Conservation (phyloP, 2,797 vertebrate genomes). For the Coreius guichenoti region DNA sequence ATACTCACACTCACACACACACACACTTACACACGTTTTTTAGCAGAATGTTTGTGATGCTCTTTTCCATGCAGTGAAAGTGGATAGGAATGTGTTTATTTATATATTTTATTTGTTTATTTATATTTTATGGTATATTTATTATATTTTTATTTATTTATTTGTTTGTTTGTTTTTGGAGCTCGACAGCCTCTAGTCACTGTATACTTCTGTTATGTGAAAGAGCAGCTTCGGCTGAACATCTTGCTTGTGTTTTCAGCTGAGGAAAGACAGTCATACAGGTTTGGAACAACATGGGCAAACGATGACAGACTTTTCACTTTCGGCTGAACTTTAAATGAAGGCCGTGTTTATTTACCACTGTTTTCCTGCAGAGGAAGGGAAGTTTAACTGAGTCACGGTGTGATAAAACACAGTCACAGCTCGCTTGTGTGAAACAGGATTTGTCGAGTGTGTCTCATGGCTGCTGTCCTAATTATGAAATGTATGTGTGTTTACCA, state of each 20-base stretch:
- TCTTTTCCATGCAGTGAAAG: no score
- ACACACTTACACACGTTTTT: neutral
- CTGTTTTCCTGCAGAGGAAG: neutral
- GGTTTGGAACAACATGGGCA: no score
- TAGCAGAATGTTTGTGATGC: neutral
- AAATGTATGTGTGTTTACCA: conserved; percentile 7
- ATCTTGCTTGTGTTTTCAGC: no score
- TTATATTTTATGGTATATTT: no score
- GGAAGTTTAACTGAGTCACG: conserved; percentile 8
- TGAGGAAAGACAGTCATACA: no score
- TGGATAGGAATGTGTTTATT: no score
- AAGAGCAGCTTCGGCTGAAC: no score
- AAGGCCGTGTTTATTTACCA: neutral
- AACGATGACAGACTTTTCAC: neutral
- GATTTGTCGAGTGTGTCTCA: conserved; percentile 7
- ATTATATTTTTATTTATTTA: neutral
- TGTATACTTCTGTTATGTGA: neutral
- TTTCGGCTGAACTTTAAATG: neutral
- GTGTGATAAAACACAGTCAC: neutral
- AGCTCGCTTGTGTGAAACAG: neutral
- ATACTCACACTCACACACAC: no score
- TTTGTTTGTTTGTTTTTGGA: neutral
- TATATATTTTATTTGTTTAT: no score
- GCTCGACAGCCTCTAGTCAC: neutral
- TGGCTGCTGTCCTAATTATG: conserved; percentile 1